Conservation (phyloP, 2,797 vertebrate species). For the Dipus sagitta region DNA sequence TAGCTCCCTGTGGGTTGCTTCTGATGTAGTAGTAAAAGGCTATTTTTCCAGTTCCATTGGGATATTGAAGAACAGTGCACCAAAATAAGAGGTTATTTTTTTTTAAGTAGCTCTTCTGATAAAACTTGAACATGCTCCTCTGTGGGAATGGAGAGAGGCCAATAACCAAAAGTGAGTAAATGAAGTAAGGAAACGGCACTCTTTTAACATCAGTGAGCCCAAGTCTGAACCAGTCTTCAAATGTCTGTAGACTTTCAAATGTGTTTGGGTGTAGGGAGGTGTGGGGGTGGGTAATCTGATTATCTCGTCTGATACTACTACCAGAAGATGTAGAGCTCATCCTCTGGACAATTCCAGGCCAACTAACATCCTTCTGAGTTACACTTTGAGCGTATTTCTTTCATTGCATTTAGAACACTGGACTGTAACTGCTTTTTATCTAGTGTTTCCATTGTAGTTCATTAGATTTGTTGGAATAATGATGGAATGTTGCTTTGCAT, state of each 20-base stretch:
- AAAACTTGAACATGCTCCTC: slow-evolving; percentile 12
- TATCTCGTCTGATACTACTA: neutral
- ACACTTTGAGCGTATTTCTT: neutral
- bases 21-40: neutral
- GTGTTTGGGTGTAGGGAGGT: no score
- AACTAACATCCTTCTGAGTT: neutral
- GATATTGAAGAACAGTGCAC: slow-evolving; percentile 30
- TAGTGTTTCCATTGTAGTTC: neutral
- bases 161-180: slow-evolving; percentile 28
- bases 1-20: neutral
- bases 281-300: neutral
- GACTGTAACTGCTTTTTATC: neutral
- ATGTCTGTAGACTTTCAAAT: neutral
- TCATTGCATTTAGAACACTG: neutral
- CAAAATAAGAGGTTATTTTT: slow-evolving; percentile 13
- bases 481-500: neutral
- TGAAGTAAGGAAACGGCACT: neutral
- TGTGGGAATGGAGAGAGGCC: neutral
- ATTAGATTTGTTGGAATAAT: neutral
- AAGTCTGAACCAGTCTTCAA: slow-evolving; percentile 6
- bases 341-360: neutral
- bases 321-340: neutral
- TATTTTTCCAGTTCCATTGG: neutral
- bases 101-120: neutral
- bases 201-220: neutral